Conservation (phyloP, 2,113 vertebrate species). For the Lethenteron reissneri region DNA sequence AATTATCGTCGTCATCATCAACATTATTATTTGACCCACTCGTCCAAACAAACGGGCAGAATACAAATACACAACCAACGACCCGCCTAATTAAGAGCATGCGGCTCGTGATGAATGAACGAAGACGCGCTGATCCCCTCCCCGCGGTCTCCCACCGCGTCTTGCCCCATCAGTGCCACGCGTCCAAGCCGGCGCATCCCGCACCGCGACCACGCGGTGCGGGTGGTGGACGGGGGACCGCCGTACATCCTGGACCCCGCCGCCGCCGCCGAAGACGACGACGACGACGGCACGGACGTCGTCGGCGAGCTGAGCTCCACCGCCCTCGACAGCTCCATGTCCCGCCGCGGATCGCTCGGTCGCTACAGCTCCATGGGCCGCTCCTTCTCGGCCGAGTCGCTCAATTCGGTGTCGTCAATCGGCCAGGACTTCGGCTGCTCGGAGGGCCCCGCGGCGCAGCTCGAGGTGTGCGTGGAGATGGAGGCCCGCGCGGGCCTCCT, state of each 20-base stretch:
- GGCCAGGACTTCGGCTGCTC: conserved; percentile 87
- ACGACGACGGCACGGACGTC: not conserved
- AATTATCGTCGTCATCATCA: too few species aligned
- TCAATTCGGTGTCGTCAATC: conserved; percentile 80
- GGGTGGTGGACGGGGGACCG: not conserved
- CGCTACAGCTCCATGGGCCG: conserved; percentile 33
- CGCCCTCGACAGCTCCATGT: not conserved
- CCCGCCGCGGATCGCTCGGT: not conserved
- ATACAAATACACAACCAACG: too few species aligned
- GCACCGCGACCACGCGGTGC: not conserved
- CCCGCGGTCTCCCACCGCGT: too few species aligned
- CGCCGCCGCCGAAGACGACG: not conserved
- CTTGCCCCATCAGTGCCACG: too few species aligned
- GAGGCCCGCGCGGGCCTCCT: conserved; percentile 26
- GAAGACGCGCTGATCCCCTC: too few species aligned
- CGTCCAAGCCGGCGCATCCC: not conserved
- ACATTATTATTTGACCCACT: too few species aligned
- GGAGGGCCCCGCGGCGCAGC: conserved; percentile 47
- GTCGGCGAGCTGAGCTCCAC: conserved; percentile 1
- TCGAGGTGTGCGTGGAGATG: conserved; percentile 69
- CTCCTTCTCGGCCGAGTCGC: conserved; percentile 66
- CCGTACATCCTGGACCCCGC: not conserved
- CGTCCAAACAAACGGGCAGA: too few species aligned
- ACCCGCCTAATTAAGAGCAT: too few species aligned
- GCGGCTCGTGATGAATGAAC: too few species aligned